Evolutionary conservation across 2,888 invertebrate species (phyloP), one percentile per base, ranked within the genome.

Genomic region (Parascotia fuliginaria): DNA sequence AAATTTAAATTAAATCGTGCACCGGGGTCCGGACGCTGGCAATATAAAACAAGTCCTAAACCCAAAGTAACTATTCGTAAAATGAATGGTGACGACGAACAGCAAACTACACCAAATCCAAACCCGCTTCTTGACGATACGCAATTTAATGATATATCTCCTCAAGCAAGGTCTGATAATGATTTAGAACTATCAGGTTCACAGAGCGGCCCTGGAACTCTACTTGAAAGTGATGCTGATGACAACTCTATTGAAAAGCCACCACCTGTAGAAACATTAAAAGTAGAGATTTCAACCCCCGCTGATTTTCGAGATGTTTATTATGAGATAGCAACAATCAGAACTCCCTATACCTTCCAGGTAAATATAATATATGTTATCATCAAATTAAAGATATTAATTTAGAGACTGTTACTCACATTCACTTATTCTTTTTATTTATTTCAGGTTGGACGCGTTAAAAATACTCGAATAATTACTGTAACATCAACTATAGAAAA

Each of bases 291-390:
- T 68, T 97, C 97, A 0, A 97, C 97, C 0, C 96, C 97, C 0
- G 95, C 96, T 19, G 96, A 97, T 81, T 96, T 97, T 74, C 95
- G 94, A 79, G 96, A 97, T 82, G 94, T 96, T 60, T 97, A 97
- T 77, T 97, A 96, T 77, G 96, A 97, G 93, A 96, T 97, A 70
- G 97, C 97, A 29, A 97, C 97, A 1, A 96, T 97, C 63, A 97
- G 96, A 83, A 97, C 97, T 54, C 97, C 97, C 2, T 97, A 97
- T 75, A 95, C 96, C 48, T 97, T 97, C 87, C 97, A 97, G 95
- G 97, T 97, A 92, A 1, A 45, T 37, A 7, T 19, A 6, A 11
- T 9, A 9, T 37, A 16, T 15, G n/a, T 9, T 15, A 6, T 11
- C 7, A 6, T 24, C 2, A 11, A 34, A 27, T 12, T n/a, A 42